Conservation (phyloP, 2,888 invertebrate genomes). For the Corythucha ciliata region DNA sequence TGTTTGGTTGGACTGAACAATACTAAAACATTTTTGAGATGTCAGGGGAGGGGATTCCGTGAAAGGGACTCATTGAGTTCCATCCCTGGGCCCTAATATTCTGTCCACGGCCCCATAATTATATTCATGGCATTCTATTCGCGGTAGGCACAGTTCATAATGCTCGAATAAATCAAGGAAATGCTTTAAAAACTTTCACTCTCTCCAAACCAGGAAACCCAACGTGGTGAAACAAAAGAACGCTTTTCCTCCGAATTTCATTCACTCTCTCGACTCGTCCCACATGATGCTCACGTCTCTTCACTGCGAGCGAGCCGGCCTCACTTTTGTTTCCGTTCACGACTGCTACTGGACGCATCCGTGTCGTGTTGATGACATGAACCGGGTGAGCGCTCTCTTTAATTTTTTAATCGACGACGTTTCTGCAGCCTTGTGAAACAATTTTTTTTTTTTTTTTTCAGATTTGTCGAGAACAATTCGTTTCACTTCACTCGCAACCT, state of each 20-base stretch:
- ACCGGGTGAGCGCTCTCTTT: slow-evolving; percentile 52
- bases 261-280: slow-evolving; percentile 95
- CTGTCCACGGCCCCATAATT: too few relatives aligned
- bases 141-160: too few relatives aligned
- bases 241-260: slow-evolving; percentile 98
- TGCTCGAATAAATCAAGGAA: too few relatives aligned
- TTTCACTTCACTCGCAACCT: slow-evolving; percentile 86
- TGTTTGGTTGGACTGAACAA: too few relatives aligned
- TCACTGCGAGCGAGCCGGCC: slow-evolving; percentile 65
- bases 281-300: slow-evolving; percentile 99
- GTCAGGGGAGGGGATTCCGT: too few relatives aligned
- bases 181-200: too few relatives aligned
- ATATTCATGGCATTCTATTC: too few relatives aligned
- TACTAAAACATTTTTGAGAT: too few relatives aligned
- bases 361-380: slow-evolving; percentile 75
- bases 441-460: slow-evolving; percentile 42
- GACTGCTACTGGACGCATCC: slow-evolving; percentile 99
- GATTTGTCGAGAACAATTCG: slow-evolving; percentile 96
- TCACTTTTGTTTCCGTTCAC: slow-evolving; percentile 94
- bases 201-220: slow-evolving; percentile 62
- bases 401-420: not conserved
- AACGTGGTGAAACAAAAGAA: slow-evolving; percentile 84
- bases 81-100: too few relatives aligned
- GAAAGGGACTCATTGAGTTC: too few relatives aligned
- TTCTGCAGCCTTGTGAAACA: not conserved